phyloP scores from a whole-genome alignment of 1,140 invertebrate species.

The Platorchestia sp. region DNA sequence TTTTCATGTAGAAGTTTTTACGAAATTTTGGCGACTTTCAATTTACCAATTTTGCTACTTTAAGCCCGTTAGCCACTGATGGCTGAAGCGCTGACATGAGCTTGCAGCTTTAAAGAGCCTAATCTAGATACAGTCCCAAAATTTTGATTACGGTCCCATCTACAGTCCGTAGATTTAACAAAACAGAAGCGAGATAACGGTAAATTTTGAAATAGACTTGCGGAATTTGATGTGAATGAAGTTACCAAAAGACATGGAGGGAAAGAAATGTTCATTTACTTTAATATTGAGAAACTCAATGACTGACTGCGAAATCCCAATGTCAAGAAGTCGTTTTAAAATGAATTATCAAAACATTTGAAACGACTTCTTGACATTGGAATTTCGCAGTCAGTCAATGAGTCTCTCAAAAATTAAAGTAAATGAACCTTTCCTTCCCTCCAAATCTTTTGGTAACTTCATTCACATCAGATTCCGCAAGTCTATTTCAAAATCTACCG shows the following conservation, averaged over 20 bases:
- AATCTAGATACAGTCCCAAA: no score
- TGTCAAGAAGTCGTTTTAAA: not conserved
- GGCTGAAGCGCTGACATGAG: not conserved
- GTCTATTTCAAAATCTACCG: not conserved
- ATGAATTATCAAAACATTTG: not conserved
- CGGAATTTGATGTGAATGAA: not conserved
- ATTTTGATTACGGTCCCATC: no score
- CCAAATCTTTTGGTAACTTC: not conserved
- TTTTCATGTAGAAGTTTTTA: not conserved
- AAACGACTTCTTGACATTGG: not conserved
- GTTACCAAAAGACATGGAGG: not conserved
- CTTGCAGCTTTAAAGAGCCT: no score
- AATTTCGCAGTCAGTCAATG: not conserved
- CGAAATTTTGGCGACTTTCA: not conserved
- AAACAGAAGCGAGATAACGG: not conserved
- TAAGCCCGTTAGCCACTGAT: not conserved
- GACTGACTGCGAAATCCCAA: not conserved
- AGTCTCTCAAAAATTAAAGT: not conserved
- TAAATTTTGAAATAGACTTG: not conserved
- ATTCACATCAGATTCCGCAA: not conserved
- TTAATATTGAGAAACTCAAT: not conserved
- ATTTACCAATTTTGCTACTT: not conserved
- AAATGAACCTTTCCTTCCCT: not conserved
- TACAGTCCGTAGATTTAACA: not conserved
- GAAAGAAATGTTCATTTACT: not conserved